Evolutionary conservation across 2,888 invertebrate genomes (phyloP).

Genomic region (Chesias legatella): DNA sequence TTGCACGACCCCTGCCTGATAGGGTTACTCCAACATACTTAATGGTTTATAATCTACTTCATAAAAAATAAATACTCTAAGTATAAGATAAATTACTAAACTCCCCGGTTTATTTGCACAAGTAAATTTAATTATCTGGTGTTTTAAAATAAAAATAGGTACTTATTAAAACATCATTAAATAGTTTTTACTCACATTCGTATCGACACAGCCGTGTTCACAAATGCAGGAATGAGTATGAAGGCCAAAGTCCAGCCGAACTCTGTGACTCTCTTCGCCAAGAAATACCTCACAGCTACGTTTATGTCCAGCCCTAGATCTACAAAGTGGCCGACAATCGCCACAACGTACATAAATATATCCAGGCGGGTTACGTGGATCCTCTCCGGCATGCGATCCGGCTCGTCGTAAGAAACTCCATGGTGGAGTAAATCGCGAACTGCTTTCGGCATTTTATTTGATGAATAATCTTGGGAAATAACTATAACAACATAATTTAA

Average conservation of each 20-base stretch:
- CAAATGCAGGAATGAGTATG: conserved; percentile 86
- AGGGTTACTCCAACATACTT: too few species aligned
- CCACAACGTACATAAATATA: conserved; percentile 82
- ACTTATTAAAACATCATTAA: conserved; percentile 19
- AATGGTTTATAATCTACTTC: too few species aligned
- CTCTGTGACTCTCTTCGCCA: conserved; percentile 76
- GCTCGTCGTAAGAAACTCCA: conserved; percentile 72
- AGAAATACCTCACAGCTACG: conserved; percentile 83
- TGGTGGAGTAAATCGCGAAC: conserved; percentile 55
- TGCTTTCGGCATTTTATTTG: conserved; percentile 53
- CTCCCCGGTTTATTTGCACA: too few species aligned
- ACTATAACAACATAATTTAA: too few species aligned
- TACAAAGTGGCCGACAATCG: conserved; percentile 84
- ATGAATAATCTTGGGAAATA: not conserved
- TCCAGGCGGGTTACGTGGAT: conserved; percentile 82
- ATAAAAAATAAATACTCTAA: too few species aligned
- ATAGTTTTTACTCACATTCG: conserved; percentile 81
- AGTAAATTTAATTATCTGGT: too few species aligned
- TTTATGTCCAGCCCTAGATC: conserved; percentile 86
- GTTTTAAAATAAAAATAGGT: too few species aligned
- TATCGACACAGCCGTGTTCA: conserved; percentile 87
- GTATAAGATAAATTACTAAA: too few species aligned
- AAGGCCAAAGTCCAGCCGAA: conserved; percentile 86
- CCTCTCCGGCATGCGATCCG: conserved; percentile 81
- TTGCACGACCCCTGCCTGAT: too few species aligned